Evolutionary conservation across 2,888 invertebrate species (phyloP).

Genomic region (Alloplasta piceator): DNA sequence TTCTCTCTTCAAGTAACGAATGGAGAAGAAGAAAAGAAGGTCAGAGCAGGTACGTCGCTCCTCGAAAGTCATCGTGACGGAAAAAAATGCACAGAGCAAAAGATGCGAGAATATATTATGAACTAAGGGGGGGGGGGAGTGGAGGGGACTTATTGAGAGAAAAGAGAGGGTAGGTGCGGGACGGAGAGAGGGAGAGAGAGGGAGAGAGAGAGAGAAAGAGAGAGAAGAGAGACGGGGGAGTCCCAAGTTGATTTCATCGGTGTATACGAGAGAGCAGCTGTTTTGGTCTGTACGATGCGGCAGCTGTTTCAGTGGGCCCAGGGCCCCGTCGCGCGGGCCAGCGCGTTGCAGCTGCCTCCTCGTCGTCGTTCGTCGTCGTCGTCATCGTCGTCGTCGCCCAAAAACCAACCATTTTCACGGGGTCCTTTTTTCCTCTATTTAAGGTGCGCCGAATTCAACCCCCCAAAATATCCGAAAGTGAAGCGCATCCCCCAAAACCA

Average conservation of each 20-base stretch:
- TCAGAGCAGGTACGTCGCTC: conserved; percentile 52
- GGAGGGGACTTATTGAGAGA: conserved; percentile 15
- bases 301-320: conserved; percentile 78
- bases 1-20: neutral
- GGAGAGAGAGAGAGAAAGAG: conserved; percentile 14
- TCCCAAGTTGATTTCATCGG: neutral
- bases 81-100: conserved; percentile 15
- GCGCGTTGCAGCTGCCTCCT: conserved; percentile 78
- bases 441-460: neutral
- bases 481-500: conserved; percentile 1
- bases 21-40: neutral
- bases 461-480: neutral
- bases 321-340: conserved; percentile 66
- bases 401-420: neutral
- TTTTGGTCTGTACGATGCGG: conserved; percentile 72
- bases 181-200: conserved; percentile 26
- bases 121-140: neutral
- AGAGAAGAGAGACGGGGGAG: conserved; percentile 36
- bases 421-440: no score
- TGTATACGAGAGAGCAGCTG: conserved; percentile 76
- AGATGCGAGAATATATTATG: neutral
- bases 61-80: conserved; percentile 45
- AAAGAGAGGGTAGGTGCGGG: conserved; percentile 19
- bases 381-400: conserved; percentile 44
- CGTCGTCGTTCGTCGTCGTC: no score